These are phyloP conservation scores for Cybosia mesomella DNA, from an alignment of 2,888 invertebrate species.

Conservation along the genomic window DNA sequence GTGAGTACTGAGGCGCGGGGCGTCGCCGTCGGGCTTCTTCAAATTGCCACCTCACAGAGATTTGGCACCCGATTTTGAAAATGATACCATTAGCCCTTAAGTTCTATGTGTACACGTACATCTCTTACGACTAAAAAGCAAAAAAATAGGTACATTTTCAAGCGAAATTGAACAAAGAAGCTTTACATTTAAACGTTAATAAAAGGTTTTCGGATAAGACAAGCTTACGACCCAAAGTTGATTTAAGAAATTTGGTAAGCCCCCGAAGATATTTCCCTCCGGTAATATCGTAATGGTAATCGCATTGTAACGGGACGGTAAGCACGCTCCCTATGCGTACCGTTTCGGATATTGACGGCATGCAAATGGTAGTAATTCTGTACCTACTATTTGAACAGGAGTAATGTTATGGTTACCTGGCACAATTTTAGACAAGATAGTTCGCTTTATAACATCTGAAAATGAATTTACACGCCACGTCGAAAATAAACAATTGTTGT, in stretches of 20 bases:
- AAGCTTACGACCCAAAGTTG: conserved; percentile 46
- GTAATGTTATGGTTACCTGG: conserved; percentile 16
- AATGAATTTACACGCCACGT: background rate
- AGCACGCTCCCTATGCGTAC: conserved; percentile 57
- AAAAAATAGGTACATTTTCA: background rate
- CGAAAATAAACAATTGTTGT: background rate
- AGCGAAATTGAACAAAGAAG: conserved; percentile 24
- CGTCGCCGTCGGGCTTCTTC: background rate
- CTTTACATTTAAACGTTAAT: conserved; percentile 32
- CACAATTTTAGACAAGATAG: conserved; percentile 13
- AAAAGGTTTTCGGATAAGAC: conserved; percentile 42
- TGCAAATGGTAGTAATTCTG: conserved; percentile 70
- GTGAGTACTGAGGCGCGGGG: too few relatives aligned
- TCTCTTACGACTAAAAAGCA: background rate
- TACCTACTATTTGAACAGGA: conserved; percentile 32
- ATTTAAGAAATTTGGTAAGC: conserved; percentile 56
- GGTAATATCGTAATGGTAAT: conserved; percentile 64
- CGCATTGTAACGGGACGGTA: conserved; percentile 65
- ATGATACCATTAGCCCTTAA: background rate
- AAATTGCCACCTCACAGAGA: background rate
- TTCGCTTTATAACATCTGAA: conserved; percentile 10
- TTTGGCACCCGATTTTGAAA: background rate
- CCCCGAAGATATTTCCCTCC: conserved; percentile 53
- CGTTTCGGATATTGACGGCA: conserved; percentile 66
- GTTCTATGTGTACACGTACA: too few relatives aligned